phyloP scores from a whole-genome alignment of 2,888 invertebrate species.

The Drosophila parthenogenetica region DNA sequence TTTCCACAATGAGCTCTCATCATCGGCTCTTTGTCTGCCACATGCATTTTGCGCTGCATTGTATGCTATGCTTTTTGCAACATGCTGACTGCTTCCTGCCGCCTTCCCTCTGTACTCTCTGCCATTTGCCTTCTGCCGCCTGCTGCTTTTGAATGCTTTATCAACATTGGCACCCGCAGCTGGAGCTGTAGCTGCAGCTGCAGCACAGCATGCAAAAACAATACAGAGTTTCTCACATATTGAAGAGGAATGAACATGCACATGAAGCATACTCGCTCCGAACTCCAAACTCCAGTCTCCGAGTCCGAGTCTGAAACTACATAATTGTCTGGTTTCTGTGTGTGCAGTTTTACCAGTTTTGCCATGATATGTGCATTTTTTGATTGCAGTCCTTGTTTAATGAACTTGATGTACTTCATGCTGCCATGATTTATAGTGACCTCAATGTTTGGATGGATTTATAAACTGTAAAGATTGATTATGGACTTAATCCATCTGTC shows the following conservation, averaged over 20 bases:
- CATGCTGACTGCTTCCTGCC: conserved; percentile 20
- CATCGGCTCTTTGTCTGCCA: conserved; percentile 38
- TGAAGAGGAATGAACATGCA: conserved; percentile 49
- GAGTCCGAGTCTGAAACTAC: conserved; percentile 24
- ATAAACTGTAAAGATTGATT: conserved; percentile 22
- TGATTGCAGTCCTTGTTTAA: conserved; percentile 68
- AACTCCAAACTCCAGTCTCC: conserved; percentile 15
- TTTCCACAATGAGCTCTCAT: conserved; percentile 30
- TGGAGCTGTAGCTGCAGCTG: conserved; percentile 30
- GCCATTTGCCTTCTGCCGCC: conserved; percentile 12
- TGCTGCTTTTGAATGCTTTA: conserved; percentile 63
- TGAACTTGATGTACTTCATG: conserved; percentile 61
- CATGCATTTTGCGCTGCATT: conserved; percentile 27
- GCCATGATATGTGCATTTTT: conserved; percentile 44
- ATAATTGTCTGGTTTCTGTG: conserved; percentile 54
- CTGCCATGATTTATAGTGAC: conserved; percentile 21
- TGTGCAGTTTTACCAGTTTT: conserved; percentile 44
- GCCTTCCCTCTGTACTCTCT: neutral
- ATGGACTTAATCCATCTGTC: neutral
- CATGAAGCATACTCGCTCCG: conserved; percentile 15
- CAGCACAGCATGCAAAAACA: conserved; percentile 47
- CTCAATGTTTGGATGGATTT: conserved; percentile 28
- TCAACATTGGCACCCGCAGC: conserved; percentile 74
- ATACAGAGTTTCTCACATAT: conserved; percentile 52
- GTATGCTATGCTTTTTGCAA: conserved; percentile 46